Evolutionary conservation across 2,797 vertebrate species (phyloP).

Genomic region (Scleropages formosus): DNA sequence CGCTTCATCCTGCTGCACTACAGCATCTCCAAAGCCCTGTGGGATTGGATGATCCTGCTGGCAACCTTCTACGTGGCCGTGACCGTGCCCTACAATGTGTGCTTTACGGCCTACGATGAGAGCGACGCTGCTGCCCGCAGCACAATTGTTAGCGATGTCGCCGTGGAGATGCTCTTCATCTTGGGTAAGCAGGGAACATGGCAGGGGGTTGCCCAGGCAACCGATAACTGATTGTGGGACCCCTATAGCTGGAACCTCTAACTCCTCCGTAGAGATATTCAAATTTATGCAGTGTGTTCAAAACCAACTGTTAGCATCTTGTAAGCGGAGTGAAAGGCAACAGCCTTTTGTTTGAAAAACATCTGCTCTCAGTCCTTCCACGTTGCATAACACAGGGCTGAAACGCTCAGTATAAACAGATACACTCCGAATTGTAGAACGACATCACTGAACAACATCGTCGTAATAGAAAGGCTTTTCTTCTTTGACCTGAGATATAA

Average conservation of each 20-base stretch:
- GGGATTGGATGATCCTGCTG: conserved; percentile 93
- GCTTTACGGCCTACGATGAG: conserved; percentile 76
- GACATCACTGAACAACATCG: no score
- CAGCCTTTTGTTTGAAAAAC: background rate
- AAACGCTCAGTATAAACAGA: no score
- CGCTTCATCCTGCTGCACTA: conserved; percentile 94
- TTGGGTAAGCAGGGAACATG: conserved; percentile 69
- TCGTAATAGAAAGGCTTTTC: no score
- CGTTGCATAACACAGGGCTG: no score
- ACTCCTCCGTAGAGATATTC: no score
- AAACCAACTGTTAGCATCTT: background rate
- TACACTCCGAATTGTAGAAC: no score
- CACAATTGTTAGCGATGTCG: conserved; percentile 87
- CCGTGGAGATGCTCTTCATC: conserved; percentile 95
- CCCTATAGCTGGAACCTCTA: no score
- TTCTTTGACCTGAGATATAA: no score
- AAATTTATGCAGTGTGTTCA: no score
- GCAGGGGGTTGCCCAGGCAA: conserved; percentile 1
- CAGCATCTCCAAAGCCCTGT: conserved; percentile 89
- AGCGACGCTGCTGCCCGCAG: conserved; percentile 72
- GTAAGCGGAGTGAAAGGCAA: background rate
- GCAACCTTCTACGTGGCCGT: conserved; percentile 94
- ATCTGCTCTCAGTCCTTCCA: no score
- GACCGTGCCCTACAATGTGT: conserved; percentile 91
- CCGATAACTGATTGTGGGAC: background rate